Conservation (phyloP, 2,797 vertebrate species). For the Crocodylus rhombifer region DNA sequence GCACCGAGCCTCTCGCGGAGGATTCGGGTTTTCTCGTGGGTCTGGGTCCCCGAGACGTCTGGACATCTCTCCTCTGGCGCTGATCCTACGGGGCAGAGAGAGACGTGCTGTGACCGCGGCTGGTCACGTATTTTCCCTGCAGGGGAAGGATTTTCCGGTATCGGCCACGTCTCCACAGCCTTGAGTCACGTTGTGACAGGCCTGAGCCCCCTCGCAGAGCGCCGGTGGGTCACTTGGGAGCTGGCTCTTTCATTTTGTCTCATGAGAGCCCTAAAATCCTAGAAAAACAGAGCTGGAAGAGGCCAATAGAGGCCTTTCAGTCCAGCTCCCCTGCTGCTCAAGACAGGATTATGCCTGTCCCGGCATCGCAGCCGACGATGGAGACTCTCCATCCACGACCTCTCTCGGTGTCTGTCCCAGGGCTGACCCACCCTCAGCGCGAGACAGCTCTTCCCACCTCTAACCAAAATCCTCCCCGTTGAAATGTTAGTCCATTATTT, state of each 20-base stretch:
- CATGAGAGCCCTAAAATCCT: too few species aligned
- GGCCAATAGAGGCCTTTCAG: too few species aligned
- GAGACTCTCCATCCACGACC: too few species aligned
- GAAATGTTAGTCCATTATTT: too few species aligned
- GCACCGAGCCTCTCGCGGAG: neutral
- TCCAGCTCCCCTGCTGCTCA: too few species aligned
- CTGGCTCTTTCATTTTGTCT: neutral
- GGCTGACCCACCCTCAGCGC: too few species aligned
- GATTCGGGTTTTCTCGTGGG: neutral
- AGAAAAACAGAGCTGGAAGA: too few species aligned
- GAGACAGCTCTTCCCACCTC: too few species aligned
- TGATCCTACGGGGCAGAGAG: neutral
- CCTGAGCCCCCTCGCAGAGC: neutral
- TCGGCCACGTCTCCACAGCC: neutral
- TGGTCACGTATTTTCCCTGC: neutral
- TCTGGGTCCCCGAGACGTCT: neutral
- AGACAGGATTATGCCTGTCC: too few species aligned
- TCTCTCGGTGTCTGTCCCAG: too few species aligned
- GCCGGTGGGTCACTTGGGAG: neutral
- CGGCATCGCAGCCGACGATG: too few species aligned
- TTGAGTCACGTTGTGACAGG: neutral
- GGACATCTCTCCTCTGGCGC: neutral
- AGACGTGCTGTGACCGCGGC: neutral
- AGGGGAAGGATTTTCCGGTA: neutral
- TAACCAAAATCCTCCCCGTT: too few species aligned